A percentile compares a stretch with the other conserved stretches of the same genome.
Conservation (phyloP, 2,888 invertebrate species). For the Chromoteleia sp. region DNA sequence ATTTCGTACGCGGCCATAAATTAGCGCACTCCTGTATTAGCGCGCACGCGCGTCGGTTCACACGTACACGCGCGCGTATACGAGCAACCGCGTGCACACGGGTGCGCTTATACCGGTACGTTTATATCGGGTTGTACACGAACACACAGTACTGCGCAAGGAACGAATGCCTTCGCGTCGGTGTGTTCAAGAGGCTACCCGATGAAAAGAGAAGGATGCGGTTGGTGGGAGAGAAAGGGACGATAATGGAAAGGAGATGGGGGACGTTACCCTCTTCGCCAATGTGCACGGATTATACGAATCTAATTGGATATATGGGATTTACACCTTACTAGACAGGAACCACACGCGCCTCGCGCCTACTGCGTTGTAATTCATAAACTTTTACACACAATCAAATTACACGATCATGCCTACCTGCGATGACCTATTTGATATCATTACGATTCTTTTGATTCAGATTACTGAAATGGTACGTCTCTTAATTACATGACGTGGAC, state of each 20-base stretch:
- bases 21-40: constrained; percentile 83
- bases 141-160: constrained; percentile 15
- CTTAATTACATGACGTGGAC: too few species aligned
- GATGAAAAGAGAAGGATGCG: constrained; percentile 59
- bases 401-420: constrained; percentile 5
- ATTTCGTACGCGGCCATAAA: constrained; percentile 81
- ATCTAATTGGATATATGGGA: constrained; percentile 83
- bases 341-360: constrained; percentile 33
- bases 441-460: neutral
- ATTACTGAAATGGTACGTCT: too few species aligned
- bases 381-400: constrained; percentile 57
- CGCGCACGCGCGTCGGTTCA: constrained; percentile 76
- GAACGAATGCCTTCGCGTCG: constrained; percentile 22
- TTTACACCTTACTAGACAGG: constrained; percentile 64
- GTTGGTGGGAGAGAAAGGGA: constrained; percentile 50
- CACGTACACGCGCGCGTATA: constrained; percentile 42
- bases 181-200: constrained; percentile 48
- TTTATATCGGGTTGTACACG: neutral
- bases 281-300: constrained; percentile 81
- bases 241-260: constrained; percentile 68
- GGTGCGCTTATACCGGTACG: neutral
- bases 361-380: constrained; percentile 52
- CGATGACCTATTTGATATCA: neutral
- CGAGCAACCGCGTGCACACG: neutral
- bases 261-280: constrained; percentile 75